Conservation (phyloP, 2,888 invertebrate genomes). For the Melinopterus prodromus region DNA sequence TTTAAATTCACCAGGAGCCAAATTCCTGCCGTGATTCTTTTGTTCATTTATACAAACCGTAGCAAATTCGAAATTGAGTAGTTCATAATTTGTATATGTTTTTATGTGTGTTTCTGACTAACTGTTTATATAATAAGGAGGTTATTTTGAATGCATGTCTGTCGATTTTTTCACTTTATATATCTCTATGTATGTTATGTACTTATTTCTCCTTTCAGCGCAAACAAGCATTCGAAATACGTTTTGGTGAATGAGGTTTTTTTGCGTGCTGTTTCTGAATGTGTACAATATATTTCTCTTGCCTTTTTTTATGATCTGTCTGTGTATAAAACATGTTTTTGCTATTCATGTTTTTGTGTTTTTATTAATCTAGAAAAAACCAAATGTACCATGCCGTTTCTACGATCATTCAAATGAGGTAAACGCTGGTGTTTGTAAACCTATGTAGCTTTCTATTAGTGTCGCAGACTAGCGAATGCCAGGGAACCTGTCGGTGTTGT, state of each 20-base stretch:
- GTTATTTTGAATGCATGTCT: constrained; percentile 4
- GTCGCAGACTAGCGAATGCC: constrained; percentile 27
- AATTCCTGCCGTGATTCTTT: not conserved
- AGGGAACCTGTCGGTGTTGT: constrained; percentile 7
- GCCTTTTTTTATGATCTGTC: not conserved
- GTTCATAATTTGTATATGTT: not conserved
- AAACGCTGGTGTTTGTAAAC: constrained; percentile 57
- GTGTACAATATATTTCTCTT: not conserved
- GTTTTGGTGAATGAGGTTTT: not conserved
- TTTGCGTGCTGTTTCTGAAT: not conserved
- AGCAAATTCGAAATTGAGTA: not conserved
- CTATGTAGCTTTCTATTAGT: constrained; percentile 14
- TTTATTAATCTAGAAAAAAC: constrained; percentile 72
- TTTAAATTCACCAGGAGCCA: no score
- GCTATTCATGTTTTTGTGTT: constrained; percentile 65
- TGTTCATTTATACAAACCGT: not conserved
- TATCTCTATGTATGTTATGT: not conserved
- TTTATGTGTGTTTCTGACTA: not conserved
- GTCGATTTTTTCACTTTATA: not conserved
- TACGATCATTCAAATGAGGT: constrained; percentile 93
- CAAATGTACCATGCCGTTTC: constrained; percentile 97
- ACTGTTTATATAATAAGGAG: not conserved
- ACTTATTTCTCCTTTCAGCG: not conserved
- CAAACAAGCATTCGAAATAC: not conserved
- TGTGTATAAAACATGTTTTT: constrained; percentile 28